Evolutionary conservation across 1,140 invertebrate species (phyloP).

Genomic region (Phymorhynchus buccinoides): DNA sequence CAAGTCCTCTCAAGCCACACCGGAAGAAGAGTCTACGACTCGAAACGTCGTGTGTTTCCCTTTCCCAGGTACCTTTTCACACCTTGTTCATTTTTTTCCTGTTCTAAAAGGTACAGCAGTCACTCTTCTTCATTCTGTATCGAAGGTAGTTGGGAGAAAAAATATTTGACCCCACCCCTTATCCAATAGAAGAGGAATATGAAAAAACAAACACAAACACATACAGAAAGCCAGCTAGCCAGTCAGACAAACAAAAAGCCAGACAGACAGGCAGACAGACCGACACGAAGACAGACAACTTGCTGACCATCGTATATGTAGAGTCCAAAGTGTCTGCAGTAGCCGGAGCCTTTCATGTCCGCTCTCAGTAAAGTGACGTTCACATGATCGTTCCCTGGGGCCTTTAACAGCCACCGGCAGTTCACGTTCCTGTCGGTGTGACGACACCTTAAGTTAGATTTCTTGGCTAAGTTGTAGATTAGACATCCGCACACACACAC

Average conservation of each 20-base stretch:
- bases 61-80: too few species aligned
- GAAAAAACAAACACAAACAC: not conserved
- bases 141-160: too few species aligned
- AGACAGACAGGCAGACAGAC: not conserved
- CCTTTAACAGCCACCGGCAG: constrained; percentile 42
- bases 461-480: not conserved
- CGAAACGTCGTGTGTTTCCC: too few species aligned
- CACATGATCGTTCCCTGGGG: not conserved
- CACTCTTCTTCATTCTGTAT: too few species aligned
- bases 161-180: too few species aligned
- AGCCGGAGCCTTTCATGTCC: constrained; percentile 37
- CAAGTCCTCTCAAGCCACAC: too few species aligned
- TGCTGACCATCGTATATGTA: constrained; percentile 40
- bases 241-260: not conserved
- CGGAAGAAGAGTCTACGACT: too few species aligned
- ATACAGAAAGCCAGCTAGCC: too few species aligned
- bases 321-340: constrained; percentile 40
- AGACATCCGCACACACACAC: not conserved
- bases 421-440: constrained; percentile 37
- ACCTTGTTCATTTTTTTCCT: too few species aligned
- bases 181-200: too few species aligned
- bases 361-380: not conserved
- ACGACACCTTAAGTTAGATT: too few species aligned
- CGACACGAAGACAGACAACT: not conserved
- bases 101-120: too few species aligned